Evolutionary conservation across 2,888 invertebrate species (phyloP).

Genomic region (Drosophila mercatorum): DNA sequence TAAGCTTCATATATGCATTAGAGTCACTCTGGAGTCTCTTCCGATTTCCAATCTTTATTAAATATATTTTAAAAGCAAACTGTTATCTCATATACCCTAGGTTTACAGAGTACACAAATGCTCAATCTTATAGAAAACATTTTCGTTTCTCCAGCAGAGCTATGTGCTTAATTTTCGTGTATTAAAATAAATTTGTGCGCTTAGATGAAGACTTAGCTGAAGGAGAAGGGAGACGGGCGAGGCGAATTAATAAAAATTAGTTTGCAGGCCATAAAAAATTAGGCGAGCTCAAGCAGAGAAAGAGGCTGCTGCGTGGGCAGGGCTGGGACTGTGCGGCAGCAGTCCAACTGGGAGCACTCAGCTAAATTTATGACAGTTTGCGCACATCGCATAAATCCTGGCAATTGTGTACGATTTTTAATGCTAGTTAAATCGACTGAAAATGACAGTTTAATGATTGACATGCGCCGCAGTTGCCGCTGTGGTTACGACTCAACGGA

Average conservation of each 20-base stretch:
- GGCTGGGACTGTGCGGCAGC: slow-evolving; percentile 1
- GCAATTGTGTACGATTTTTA: slow-evolving; percentile 80
- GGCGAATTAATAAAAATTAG: slow-evolving; percentile 78
- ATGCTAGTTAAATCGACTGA: slow-evolving; percentile 82
- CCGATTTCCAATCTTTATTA: neutral
- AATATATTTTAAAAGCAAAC: neutral
- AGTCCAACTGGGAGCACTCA: slow-evolving; percentile 47
- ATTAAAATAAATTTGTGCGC: slow-evolving; percentile 70
- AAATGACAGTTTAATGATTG: slow-evolving; percentile 82
- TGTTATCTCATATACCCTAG: no score
- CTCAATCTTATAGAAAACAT: slow-evolving; percentile 12
- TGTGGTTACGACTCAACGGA: slow-evolving; percentile 56
- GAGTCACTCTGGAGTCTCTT: neutral
- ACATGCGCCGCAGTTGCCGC: slow-evolving; percentile 71
- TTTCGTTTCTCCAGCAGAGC: neutral
- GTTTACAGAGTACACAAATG: slow-evolving; percentile 14
- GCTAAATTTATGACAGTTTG: slow-evolving; percentile 78
- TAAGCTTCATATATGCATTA: neutral
- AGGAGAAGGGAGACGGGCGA: slow-evolving; percentile 18
- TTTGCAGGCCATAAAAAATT: slow-evolving; percentile 77
- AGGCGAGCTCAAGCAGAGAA: slow-evolving; percentile 61
- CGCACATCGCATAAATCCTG: slow-evolving; percentile 75
- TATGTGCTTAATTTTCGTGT: slow-evolving; percentile 36
- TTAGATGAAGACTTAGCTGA: slow-evolving; percentile 47
- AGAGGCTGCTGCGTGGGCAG: neutral